These are phyloP conservation scores for Lepisosteus oculatus DNA, from an alignment of 2,113 vertebrate species.

Conservation along the genomic window DNA sequence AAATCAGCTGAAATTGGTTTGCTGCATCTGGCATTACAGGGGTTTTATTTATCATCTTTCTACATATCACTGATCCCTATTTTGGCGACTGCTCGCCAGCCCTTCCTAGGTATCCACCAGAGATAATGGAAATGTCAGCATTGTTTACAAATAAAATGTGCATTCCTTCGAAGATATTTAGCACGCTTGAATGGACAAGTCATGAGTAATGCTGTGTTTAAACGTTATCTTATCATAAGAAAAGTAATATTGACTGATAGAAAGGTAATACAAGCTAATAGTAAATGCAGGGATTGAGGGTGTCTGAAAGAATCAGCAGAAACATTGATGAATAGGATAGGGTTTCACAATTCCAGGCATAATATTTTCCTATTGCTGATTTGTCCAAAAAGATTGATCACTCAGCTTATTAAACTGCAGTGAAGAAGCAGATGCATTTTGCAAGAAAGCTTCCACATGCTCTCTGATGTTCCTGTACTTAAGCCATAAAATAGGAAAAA, in stretches of 20 bases:
- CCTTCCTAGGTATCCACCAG: neutral
- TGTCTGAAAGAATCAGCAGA: neutral
- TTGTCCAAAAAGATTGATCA: slow-evolving; percentile 5
- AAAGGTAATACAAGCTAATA: slow-evolving; percentile 1
- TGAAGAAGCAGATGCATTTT: neutral
- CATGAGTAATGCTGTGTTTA: neutral
- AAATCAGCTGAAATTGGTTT: slow-evolving; percentile 16
- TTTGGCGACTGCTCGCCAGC: neutral
- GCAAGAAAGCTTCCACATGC: slow-evolving; percentile 1
- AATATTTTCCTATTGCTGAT: slow-evolving; percentile 1
- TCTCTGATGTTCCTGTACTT: neutral
- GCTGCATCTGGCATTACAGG: neutral
- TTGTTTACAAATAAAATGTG: neutral
- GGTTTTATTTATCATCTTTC: neutral
- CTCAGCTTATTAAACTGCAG: neutral
- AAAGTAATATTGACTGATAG: slow-evolving; percentile 5
- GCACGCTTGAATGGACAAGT: neutral
- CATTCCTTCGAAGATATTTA: neutral
- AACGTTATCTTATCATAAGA: neutral
- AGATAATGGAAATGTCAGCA: slow-evolving; percentile 12
- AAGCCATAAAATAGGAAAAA: neutral
- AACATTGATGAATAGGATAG: neutral
- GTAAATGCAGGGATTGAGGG: neutral
- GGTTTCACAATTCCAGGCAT: slow-evolving; percentile 3
- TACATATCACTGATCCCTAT: slow-evolving; percentile 6